A percentile compares a stretch with the other conserved stretches of the same genome.
Evolutionary conservation across 2,113 vertebrate genomes (phyloP).

Genomic region (Marcusenius ussheri): DNA sequence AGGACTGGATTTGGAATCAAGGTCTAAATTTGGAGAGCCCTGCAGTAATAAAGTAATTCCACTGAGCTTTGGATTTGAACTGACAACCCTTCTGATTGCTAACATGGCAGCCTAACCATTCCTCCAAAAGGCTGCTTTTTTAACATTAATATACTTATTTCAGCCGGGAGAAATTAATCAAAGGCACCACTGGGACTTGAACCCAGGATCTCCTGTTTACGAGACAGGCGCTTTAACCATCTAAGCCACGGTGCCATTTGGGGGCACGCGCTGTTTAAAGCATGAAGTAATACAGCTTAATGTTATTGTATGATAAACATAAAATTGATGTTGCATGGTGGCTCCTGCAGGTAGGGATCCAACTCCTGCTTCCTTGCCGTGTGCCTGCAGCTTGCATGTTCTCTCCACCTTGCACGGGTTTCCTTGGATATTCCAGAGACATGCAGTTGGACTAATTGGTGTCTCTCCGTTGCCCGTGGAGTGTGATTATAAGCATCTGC

Average conservation of each 20-base stretch:
- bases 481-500: background rate
- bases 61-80: background rate
- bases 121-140: background rate
- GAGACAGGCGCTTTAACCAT: background rate
- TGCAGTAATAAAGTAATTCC: background rate
- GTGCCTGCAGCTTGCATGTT: background rate
- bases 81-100: background rate
- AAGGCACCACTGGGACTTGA: background rate
- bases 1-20: no score
- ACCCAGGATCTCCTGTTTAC: background rate
- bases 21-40: no score
- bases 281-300: background rate
- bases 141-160: background rate
- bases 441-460: background rate
- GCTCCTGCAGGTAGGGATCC: background rate
- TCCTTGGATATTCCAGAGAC: background rate
- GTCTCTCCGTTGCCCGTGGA: background rate
- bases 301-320: background rate
- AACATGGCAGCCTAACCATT: background rate
- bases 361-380: background rate
- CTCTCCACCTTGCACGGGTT: background rate
- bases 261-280: rapidly evolving
- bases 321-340: background rate
- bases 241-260: background rate
- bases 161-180: background rate